phyloP scores from a whole-genome alignment of 1,140 invertebrate genomes.

The Tenebrio molitor region DNA sequence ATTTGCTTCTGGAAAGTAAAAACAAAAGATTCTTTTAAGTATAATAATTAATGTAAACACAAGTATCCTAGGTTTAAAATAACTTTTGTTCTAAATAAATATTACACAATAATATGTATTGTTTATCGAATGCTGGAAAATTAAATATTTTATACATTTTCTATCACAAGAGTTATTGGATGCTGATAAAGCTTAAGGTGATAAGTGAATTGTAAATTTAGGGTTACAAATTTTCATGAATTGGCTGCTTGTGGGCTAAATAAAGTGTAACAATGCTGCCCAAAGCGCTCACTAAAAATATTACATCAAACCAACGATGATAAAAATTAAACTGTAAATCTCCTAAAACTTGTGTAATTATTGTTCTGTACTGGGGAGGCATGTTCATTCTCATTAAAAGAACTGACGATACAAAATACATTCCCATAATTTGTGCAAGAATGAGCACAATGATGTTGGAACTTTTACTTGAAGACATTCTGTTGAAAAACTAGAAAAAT shows the following conservation, averaged over 20 bases:
- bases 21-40: conserved; percentile 3
- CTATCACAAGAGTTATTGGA: conserved; percentile 12
- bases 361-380: conserved; percentile 96
- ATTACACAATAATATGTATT: conserved; percentile 5
- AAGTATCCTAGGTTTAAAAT: conserved; percentile 18
- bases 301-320: conserved; percentile 99
- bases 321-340: conserved; percentile 99
- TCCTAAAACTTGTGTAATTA: conserved; percentile 98
- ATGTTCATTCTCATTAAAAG: conserved; percentile 99
- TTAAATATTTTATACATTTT: not conserved
- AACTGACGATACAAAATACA: conserved; percentile 99
- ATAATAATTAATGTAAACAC: conserved; percentile 1
- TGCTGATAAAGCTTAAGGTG: not conserved
- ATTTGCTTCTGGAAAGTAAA: conserved; percentile 80
- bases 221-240: conserved; percentile 66
- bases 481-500: conserved; percentile 95
- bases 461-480: conserved; percentile 99
- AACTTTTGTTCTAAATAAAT: conserved; percentile 22
- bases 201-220: not conserved
- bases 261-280: conserved; percentile 97
- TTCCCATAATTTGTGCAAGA: conserved; percentile 99
- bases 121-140: not conserved
- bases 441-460: conserved; percentile 98
- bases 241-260: conserved; percentile 89
- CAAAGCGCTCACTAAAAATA: conserved; percentile 97